Percentiles rank a stretch among this genome's conserved stretches.
Evolutionary conservation across 1,140 invertebrate genomes (phyloP).

Genomic region (Chrysomallon squamiferum): DNA sequence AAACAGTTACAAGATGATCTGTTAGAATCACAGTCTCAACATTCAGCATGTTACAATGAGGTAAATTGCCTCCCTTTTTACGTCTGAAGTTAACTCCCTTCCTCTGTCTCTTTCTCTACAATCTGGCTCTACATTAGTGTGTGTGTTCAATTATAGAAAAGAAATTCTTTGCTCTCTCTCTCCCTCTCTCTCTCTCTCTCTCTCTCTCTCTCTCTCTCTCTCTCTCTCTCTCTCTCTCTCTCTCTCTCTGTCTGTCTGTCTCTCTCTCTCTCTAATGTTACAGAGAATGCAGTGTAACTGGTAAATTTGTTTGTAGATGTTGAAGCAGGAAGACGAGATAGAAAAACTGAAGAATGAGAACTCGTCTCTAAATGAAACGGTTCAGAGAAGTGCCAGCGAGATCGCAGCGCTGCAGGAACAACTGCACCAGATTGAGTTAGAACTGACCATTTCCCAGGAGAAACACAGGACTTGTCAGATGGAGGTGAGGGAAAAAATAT

Average conservation of each 20-base stretch:
- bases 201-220: too few relatives aligned
- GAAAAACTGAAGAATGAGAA: constrained; percentile 54
- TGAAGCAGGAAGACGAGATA: constrained; percentile 55
- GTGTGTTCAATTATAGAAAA: not conserved
- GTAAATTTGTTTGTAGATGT: constrained; percentile 49
- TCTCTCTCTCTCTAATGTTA: not conserved
- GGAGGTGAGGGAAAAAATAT: constrained; percentile 44
- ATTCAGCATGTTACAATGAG: constrained; percentile 60
- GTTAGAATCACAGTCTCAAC: constrained; percentile 58
- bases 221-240: too few relatives aligned
- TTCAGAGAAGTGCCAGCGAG: constrained; percentile 33
- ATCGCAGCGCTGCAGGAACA: constrained; percentile 46
- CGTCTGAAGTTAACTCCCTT: too few relatives aligned
- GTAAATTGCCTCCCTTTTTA: constrained; percentile 25
- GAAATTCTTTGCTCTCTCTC: too few relatives aligned
- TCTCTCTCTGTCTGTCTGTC: too few relatives aligned
- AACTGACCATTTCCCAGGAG: constrained; percentile 59
- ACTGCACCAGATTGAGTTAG: constrained; percentile 55
- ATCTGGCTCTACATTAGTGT: not conserved
- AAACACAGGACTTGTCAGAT: constrained; percentile 62
- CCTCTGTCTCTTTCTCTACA: too few relatives aligned
- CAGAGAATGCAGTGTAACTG: too few relatives aligned
- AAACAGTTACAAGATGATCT: constrained; percentile 58
- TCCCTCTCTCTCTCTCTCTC: too few relatives aligned
- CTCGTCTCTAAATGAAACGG: constrained; percentile 42